Percentiles rank a stretch among this genome's conserved stretches.
These are phyloP conservation scores for western clawed frog (Xenopus tropicalis) DNA, from an alignment of 2,113 vertebrate species.

Conservation along the genomic window UCB_Xtro_10.0 CM004445.2:147158001-147158500, in stretches of 20 bases:
- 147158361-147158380: background rate
- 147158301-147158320: slow-evolving; percentile 59
- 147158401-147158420: too few relatives aligned
- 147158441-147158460: too few relatives aligned
- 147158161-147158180: slow-evolving; percentile 63
- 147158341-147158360: slow-evolving; percentile 59
- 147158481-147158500: too few relatives aligned
- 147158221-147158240: slow-evolving; percentile 73
- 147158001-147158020: slow-evolving; percentile 77
- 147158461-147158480: too few relatives aligned
- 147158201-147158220: slow-evolving; percentile 66
- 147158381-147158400: too few relatives aligned
- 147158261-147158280: slow-evolving; percentile 70
- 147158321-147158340: slow-evolving; percentile 65
- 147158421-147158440: too few relatives aligned
- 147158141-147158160: slow-evolving; percentile 70
- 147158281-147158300: slow-evolving; percentile 53
- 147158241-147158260: slow-evolving; percentile 69
- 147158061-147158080: too few relatives aligned
- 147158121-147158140: slow-evolving; percentile 72
- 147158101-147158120: rapidly evolving
- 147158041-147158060: slow-evolving; percentile 59
- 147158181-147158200: slow-evolving; percentile 70
- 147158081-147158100: too few relatives aligned
- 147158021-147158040: slow-evolving; percentile 72